Evolutionary conservation across 92 coral and sea anemone genomes (phyloP).

Genomic region (Zoanthus solanderi): DNA sequence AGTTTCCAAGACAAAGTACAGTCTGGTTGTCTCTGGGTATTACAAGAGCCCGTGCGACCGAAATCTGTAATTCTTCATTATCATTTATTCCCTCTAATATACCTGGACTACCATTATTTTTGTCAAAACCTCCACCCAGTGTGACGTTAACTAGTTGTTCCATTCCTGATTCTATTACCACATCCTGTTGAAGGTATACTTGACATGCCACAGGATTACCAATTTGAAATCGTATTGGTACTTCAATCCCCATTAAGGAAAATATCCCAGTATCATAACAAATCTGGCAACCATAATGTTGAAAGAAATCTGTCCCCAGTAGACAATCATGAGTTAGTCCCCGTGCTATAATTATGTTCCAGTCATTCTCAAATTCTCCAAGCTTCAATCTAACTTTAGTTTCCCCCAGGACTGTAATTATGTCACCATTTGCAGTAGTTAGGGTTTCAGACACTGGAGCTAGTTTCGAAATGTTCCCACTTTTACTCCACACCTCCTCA

Average conservation of each 20-base stretch:
- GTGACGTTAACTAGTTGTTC: conserved; percentile 13
- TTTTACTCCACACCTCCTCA: conserved; percentile 54
- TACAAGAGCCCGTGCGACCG: conserved; percentile 42
- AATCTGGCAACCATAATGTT: conserved; percentile 55
- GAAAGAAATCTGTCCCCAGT: conserved; percentile 66
- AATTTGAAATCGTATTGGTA: conserved; percentile 28
- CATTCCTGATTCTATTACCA: conserved; percentile 28
- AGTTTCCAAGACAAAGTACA: conserved; percentile 49
- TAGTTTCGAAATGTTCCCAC: conserved; percentile 23
- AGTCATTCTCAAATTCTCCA: conserved; percentile 29
- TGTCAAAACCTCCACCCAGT: conserved; percentile 46
- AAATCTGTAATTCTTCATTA: background rate
- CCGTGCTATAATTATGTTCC: conserved; percentile 50
- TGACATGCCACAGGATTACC: conserved; percentile 12
- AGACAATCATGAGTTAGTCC: conserved; percentile 58
- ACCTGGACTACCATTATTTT: conserved; percentile 57
- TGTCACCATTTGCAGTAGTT: conserved; percentile 65
- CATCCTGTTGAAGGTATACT: background rate
- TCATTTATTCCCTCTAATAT: conserved; percentile 33
- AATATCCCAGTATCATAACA: conserved; percentile 59
- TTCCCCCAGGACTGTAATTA: conserved; percentile 52
- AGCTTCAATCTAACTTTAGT: conserved; percentile 42
- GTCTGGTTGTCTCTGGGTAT: conserved; percentile 47
- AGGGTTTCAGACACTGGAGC: conserved; percentile 50
- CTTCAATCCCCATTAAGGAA: conserved; percentile 41